A percentile compares a stretch with the other conserved stretches of the same genome.
Conservation (phyloP, 2,888 invertebrate genomes). For the Caenorhabditis wallacei region DNA sequence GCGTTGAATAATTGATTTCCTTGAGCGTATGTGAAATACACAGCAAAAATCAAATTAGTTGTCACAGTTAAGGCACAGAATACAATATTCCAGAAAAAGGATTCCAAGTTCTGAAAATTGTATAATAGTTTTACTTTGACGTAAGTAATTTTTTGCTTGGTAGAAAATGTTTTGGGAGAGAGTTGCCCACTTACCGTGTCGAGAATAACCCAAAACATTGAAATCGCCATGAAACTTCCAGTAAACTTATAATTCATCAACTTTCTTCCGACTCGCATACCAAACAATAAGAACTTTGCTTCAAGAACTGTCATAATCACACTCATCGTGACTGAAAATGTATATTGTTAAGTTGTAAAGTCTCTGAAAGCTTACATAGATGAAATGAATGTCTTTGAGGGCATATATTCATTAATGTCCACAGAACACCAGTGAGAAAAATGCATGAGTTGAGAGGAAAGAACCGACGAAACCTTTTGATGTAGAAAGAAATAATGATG, state of each 20-base stretch:
- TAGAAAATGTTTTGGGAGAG: no score
- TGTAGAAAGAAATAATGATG: not conserved
- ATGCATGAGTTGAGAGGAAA: conserved; percentile 13
- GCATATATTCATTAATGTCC: conserved; percentile 13
- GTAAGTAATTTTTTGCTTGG: no score
- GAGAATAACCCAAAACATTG: not conserved
- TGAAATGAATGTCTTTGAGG: conserved; percentile 13
- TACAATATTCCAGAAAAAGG: not conserved
- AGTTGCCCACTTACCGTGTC: not conserved
- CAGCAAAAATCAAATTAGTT: not conserved
- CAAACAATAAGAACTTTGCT: conserved; percentile 5
- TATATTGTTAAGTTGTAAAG: not conserved
- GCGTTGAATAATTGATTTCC: not conserved
- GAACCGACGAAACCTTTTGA: not conserved
- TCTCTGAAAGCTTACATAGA: conserved; percentile 2
- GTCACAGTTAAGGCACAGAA: not conserved
- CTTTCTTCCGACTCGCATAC: not conserved
- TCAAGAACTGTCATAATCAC: conserved; percentile 10
- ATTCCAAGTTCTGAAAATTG: not conserved
- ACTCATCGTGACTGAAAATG: not conserved
- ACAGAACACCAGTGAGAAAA: conserved; percentile 10
- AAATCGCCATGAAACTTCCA: not conserved
- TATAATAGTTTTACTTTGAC: no score
- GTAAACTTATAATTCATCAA: not conserved
- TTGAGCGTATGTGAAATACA: not conserved